phyloP scores from a whole-genome alignment of 2,113 vertebrate species.

The Vulpes vulpes region DNA sequence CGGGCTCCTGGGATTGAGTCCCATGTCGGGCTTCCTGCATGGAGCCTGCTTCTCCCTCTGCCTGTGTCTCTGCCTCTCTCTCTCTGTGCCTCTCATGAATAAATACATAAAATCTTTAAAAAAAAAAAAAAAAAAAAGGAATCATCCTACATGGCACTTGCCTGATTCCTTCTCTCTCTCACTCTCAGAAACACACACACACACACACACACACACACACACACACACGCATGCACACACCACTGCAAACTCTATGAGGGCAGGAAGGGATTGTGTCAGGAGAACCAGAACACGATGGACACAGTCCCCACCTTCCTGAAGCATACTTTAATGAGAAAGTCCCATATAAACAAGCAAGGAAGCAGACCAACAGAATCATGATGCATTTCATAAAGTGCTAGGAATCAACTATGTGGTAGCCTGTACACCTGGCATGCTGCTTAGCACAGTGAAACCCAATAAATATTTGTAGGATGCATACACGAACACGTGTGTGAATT shows the following conservation, averaged over 20 bases:
- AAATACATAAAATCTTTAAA: too few relatives aligned
- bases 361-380: neutral
- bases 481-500: rapidly evolving
- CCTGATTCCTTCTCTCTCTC: neutral
- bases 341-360: neutral
- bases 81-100: too few relatives aligned
- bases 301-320: neutral
- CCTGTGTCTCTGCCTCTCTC: too few relatives aligned
- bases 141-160: neutral
- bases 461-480: neutral
- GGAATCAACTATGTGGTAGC: neutral
- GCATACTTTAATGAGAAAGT: neutral
- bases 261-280: neutral
- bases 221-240: neutral
- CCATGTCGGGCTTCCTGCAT: too few relatives aligned
- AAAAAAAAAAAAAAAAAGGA: neutral
- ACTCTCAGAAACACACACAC: neutral
- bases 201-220: neutral
- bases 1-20: too few relatives aligned
- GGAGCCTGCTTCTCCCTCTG: too few relatives aligned
- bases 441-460: neutral
- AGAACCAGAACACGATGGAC: neutral
- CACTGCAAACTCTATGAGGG: neutral
- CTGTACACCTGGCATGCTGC: too few relatives aligned
- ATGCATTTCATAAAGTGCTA: neutral